phyloP scores from a whole-genome alignment of 2,113 vertebrate species.

The Asarcornis scutulata region DNA sequence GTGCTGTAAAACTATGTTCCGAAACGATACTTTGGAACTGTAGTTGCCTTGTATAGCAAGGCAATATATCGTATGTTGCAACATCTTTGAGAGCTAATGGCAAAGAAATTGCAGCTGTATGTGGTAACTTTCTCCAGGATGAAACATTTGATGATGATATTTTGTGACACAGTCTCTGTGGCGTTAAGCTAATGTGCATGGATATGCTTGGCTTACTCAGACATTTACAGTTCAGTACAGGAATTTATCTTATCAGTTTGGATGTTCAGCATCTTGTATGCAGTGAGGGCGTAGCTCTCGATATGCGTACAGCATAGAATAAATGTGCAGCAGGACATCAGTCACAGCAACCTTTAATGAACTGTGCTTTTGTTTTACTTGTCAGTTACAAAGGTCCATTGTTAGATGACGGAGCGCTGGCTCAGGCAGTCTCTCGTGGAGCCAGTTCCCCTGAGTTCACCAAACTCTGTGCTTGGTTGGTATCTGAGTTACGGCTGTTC shows the following conservation, averaged over 20 bases:
- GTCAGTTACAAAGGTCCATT: slow-evolving; percentile 94
- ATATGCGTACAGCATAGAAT: background rate
- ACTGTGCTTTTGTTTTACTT: slow-evolving; percentile 48
- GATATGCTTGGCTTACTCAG: background rate
- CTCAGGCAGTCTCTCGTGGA: slow-evolving; percentile 82
- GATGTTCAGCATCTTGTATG: background rate
- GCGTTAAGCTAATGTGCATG: background rate
- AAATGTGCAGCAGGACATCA: background rate
- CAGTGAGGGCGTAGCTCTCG: background rate
- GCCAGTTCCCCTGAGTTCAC: slow-evolving; percentile 93
- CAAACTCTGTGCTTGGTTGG: slow-evolving; percentile 94
- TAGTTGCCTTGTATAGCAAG: background rate
- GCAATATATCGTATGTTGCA: background rate
- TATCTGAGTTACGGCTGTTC: slow-evolving; percentile 90
- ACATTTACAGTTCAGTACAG: background rate
- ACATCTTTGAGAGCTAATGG: background rate
- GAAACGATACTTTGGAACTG: background rate
- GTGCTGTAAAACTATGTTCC: background rate
- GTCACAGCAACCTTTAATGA: slow-evolving; percentile 1
- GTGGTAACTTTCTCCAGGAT: background rate
- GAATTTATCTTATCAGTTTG: background rate
- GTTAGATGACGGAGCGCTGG: slow-evolving; percentile 90
- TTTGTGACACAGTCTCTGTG: background rate
- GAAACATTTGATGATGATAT: background rate
- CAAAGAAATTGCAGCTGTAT: background rate